phyloP scores from a whole-genome alignment of 2,797 vertebrate genomes.

The Epinephelus coioides region DNA sequence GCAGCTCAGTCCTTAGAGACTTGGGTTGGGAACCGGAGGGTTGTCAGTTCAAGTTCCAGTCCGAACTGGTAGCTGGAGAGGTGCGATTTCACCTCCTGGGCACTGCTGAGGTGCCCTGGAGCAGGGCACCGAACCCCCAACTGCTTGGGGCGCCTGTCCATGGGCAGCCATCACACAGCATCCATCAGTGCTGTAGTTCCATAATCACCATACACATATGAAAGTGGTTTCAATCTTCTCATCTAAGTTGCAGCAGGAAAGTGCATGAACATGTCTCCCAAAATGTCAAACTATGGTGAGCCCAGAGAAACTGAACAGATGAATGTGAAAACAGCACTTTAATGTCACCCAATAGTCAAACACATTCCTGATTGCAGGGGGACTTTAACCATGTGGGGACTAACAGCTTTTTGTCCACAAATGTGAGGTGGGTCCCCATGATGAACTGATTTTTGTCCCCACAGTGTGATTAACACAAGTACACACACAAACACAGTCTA shows the following conservation, averaged over 20 bases:
- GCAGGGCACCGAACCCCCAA: no score
- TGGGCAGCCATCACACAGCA: no score
- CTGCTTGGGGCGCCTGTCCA: no score
- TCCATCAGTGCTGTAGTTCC: not conserved
- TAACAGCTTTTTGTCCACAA: not conserved
- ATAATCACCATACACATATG: not conserved
- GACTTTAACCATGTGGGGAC: not conserved
- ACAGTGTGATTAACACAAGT: slow-evolving; percentile 9
- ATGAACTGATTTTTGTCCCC: not conserved
- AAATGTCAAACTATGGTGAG: not conserved
- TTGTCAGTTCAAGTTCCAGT: no score
- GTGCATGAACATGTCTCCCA: not conserved
- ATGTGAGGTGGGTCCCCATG: not conserved
- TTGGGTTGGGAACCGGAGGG: no score
- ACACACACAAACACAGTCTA: not conserved
- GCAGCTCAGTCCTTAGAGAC: no score
- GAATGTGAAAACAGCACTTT: not conserved
- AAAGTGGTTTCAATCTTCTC: not conserved
- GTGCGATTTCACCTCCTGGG: no score
- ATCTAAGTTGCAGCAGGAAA: not conserved
- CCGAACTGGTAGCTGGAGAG: no score
- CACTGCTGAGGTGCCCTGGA: no score
- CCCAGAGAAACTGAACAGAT: not conserved
- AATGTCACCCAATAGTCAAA: not conserved
- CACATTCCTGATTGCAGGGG: not conserved